These are phyloP conservation scores for Trogon surrucura DNA, from an alignment of 2,113 vertebrate species.

Conservation along the genomic window DNA sequence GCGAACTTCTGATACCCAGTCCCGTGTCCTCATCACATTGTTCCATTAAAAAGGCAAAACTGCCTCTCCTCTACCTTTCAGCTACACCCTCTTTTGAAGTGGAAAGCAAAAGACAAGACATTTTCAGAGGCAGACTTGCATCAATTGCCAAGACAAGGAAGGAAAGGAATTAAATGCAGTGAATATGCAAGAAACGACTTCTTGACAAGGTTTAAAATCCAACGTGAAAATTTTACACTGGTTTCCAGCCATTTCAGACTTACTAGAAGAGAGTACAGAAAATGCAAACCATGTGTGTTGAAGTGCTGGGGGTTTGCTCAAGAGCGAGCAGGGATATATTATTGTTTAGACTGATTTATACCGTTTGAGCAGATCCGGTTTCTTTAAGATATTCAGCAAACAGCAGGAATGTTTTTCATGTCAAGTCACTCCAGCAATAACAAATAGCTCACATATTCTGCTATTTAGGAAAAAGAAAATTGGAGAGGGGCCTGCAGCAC, in stretches of 20 bases:
- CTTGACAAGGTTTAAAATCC: slow-evolving; percentile 35
- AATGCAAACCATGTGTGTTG: slow-evolving; percentile 49
- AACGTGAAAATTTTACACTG: slow-evolving; percentile 42
- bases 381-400: slow-evolving; percentile 63
- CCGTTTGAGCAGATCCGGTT: slow-evolving; percentile 42
- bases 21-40: not conserved
- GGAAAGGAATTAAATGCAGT: slow-evolving; percentile 35
- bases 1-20: not conserved
- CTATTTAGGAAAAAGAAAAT: slow-evolving; percentile 57
- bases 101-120: not conserved
- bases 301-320: slow-evolving; percentile 39
- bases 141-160: slow-evolving; percentile 28
- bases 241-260: slow-evolving; percentile 56
- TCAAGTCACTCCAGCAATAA: slow-evolving; percentile 56
- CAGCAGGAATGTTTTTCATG: slow-evolving; percentile 47
- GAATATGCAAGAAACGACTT: slow-evolving; percentile 42
- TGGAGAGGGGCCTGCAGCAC: slow-evolving; percentile 45
- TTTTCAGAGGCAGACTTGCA: not conserved
- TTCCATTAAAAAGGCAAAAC: not conserved
- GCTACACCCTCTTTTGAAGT: slow-evolving; percentile 11
- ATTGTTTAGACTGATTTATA: slow-evolving; percentile 59
- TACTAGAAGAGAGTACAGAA: slow-evolving; percentile 47
- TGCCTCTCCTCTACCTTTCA: not conserved
- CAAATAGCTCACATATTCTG: slow-evolving; percentile 60
- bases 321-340: slow-evolving; percentile 52